Conservation (phyloP, 2,113 vertebrate genomes). For the Dissostichus mawsoni region DNA sequence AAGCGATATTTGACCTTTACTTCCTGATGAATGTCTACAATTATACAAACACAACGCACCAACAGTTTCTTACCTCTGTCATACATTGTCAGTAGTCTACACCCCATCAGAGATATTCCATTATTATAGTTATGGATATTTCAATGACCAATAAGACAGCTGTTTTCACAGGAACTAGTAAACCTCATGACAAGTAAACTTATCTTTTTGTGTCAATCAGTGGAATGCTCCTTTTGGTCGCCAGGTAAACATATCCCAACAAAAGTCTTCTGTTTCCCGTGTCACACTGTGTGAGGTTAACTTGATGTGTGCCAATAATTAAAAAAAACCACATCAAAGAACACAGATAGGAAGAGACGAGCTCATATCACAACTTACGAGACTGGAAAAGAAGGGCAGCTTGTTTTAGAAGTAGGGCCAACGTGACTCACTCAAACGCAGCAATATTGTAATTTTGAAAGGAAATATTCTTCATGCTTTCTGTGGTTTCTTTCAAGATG, state of each 20-base stretch:
- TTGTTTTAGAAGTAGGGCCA: not conserved
- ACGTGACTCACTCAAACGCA: constrained; percentile 2
- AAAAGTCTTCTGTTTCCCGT: constrained; percentile 7
- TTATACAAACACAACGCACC: too few relatives aligned
- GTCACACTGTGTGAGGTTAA: not conserved
- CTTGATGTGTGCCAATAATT: not conserved
- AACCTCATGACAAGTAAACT: not conserved
- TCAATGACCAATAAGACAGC: not conserved
- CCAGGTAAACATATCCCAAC: constrained; percentile 4
- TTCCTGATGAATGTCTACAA: too few relatives aligned
- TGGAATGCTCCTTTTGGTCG: not conserved
- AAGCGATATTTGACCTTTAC: too few relatives aligned
- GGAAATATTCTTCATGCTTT: constrained; percentile 19
- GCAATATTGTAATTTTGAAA: not conserved
- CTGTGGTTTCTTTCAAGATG: not conserved
- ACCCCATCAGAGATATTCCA: too few relatives aligned
- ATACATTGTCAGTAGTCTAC: too few relatives aligned
- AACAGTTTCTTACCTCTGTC: too few relatives aligned
- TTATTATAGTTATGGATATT: not conserved
- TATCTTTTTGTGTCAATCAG: not conserved
- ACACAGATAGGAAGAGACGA: not conserved
- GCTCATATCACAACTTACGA: not conserved
- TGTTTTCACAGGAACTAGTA: too few relatives aligned
- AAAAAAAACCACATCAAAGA: constrained; percentile 7
- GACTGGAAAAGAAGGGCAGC: not conserved